Evolutionary conservation across 35 echinoderm and acorn worm genomes (phyloP).

Genomic region (Patiria miniata): DNA sequence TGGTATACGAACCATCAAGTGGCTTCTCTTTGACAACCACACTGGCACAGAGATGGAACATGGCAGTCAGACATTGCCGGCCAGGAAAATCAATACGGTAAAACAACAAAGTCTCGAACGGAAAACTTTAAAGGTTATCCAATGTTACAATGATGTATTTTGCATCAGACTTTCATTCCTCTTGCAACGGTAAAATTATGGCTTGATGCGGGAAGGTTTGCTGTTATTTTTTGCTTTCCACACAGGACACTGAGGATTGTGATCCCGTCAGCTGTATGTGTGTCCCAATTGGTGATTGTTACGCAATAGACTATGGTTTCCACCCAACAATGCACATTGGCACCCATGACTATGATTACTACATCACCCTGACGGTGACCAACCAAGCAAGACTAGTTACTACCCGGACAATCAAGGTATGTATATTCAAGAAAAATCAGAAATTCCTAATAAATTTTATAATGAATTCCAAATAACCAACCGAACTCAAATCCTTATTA

Average conservation of each 20-base stretch:
- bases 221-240: neutral
- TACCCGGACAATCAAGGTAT: slow-evolving; percentile 16
- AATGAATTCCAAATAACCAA: too few species aligned
- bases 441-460: too few species aligned
- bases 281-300: slow-evolving; percentile 5
- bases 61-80: neutral
- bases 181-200: too few species aligned
- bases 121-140: too few species aligned
- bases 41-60: neutral
- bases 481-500: too few species aligned
- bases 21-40: slow-evolving; percentile 31
- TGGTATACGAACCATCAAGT: neutral
- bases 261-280: neutral
- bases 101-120: too few species aligned
- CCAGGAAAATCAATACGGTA: neutral
- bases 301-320: neutral
- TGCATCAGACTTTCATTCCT: too few species aligned
- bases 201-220: too few species aligned
- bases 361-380: neutral
- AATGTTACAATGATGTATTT: too few species aligned
- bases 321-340: neutral
- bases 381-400: slow-evolving; percentile 7
- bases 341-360: slow-evolving; percentile 17
- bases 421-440: too few species aligned
- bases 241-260: neutral